Evolutionary conservation across 2,888 invertebrate genomes (phyloP).

Genomic region (Lagria hirta): DNA sequence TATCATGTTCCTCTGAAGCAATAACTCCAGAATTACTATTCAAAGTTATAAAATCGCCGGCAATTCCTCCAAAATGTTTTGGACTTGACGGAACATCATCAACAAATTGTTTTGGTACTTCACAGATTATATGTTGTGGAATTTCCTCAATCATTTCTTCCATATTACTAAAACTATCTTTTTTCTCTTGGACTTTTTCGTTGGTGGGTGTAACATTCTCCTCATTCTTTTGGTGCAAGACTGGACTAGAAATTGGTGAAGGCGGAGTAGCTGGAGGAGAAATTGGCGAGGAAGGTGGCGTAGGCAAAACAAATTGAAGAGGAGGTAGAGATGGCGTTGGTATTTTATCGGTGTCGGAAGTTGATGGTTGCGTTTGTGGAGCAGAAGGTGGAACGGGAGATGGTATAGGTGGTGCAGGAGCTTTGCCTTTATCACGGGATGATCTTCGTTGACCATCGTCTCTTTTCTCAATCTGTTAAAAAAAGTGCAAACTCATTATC

Average conservation of each 20-base stretch:
- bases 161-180: conserved; percentile 37
- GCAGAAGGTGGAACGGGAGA: conserved; percentile 41
- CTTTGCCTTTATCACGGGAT: conserved; percentile 68
- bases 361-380: too few relatives aligned
- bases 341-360: conserved; percentile 15
- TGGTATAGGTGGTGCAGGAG: conserved; percentile 44
- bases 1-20: conserved; percentile 41
- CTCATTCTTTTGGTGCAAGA: conserved; percentile 28
- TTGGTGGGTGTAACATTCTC: too few relatives aligned
- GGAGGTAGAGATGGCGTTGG: conserved; percentile 38
- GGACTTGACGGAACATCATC: background rate
- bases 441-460: conserved; percentile 58
- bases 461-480: conserved; percentile 69
- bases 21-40: too few relatives aligned
- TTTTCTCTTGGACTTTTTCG: conserved; percentile 6
- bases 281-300: conserved; percentile 50
- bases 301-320: conserved; percentile 43
- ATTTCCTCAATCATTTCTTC: conserved; percentile 40
- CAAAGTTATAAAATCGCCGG: conserved; percentile 39
- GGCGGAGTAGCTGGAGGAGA: conserved; percentile 49
- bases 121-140: too few relatives aligned
- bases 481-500: too few relatives aligned
- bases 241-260: conserved; percentile 39
- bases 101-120: conserved; percentile 25
- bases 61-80: conserved; percentile 28